Base-by-base conservation (phyloP, 2,797 vertebrate species). In the Gobionotothen gibberifrons region DNA sequence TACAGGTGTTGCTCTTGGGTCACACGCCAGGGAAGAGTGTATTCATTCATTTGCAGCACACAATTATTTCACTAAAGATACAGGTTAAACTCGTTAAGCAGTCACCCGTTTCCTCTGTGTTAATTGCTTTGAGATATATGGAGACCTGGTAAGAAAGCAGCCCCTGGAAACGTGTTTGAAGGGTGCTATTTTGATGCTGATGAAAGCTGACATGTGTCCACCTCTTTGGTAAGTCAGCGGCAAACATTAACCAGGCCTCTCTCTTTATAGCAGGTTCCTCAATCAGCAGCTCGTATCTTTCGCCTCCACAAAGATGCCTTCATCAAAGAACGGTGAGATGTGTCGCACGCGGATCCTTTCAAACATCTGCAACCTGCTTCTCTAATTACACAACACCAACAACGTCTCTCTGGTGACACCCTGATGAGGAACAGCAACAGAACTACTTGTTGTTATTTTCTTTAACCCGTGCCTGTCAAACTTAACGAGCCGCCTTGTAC, bases 401-500 rank as follows among this genome's bases (percentile, higher is more conserved):
- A 52, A 64, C 40, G 21, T 71, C 65, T 78, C 58, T 65, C 15
- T 39, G 5, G 64, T 79, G 72, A 76, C 68, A 77, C 9, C 9
- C 2, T 55, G 69, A 85, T 61, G 22, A 72, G 78, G 49, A 85
- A 57, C 78, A 85, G 76, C 72, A 81, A 59, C 63, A 3, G 7
- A 58, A 67, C 57, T 66, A 89, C 82, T 87, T 84, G 75, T 86
- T 83, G 72, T 85, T 83, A 52, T 83, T 87, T 85, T 73, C 76
- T 77, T 76, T 57, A 82, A 79, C 73, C 51, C 39, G 3, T 17
- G 66, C 16, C 66, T 64, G 79, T 72, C 69, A 63, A 78, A 81
- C 46, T 85, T 64, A 62, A 73, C 76, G 63, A 64, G 40, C 67
- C 14, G 46, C 58, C 53, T 76, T 40, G 3, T 60, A 61, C 59